Evolutionary conservation across 2,113 vertebrate species (phyloP), one percentile per base, ranked within the genome.

Genomic region (Rhombomys opimus): DNA sequence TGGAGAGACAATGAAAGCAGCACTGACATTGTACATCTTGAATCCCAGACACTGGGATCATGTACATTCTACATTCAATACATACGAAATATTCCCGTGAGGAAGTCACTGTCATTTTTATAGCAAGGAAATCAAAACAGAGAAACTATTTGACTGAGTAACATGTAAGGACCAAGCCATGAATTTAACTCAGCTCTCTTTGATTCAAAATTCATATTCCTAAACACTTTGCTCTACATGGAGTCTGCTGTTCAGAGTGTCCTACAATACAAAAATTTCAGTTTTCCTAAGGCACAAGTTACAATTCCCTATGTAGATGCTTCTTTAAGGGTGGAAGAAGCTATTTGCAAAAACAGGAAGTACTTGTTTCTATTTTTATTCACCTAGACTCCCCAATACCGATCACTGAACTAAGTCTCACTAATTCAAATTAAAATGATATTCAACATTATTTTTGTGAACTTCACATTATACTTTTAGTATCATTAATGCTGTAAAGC

Each of bases 381-480:
- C 38, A 84, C 13, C 27, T 38, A 88, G 27, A 25, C 57, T 63
- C 20, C 35, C 70, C 63, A 61, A 90, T 77, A 25, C 20, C 11
- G 87, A 70, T 8, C 50, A 76, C 20, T 93, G 17, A 72, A 89
- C 23, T 85, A 88, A 80, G 80, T 73, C 72, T 72, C 50, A 82
- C 38, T 87, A 65, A 70, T 63, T 59, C 52, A 67, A 81, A n/a
- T 72, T 96, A 59, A 86, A 94, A 77, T n/a, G 6, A 54, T 72
- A 86, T 77, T 3, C 10, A 86, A 95, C 95, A n/a, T 67, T 63
- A 89, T 91, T 72, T 89, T 67, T 87, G 57, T 94, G 46, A 78
- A 87, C 50, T 67, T 89, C 46, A 72, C 14, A 80, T 78, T 72
- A 52, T 23, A 65, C 46, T 89, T 95, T 87, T 50, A 95, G 73